These are phyloP conservation scores for Oncorhynchus tshawytscha DNA, from an alignment of 2,113 vertebrate genomes.

Conservation along the genomic window DNA sequence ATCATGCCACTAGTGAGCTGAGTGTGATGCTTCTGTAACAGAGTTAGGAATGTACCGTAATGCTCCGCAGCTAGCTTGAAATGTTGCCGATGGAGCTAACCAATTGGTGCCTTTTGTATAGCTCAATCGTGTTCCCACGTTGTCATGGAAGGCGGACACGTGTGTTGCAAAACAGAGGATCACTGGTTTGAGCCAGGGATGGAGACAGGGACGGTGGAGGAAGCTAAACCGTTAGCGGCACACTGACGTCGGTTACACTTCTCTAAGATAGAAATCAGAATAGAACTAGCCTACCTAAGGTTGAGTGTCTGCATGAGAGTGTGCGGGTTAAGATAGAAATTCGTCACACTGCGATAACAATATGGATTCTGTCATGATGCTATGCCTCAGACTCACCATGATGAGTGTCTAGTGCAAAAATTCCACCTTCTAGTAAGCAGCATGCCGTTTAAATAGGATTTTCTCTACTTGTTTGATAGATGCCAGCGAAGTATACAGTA, in stretches of 20 bases:
- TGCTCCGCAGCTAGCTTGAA: too few relatives aligned
- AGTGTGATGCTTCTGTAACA: neutral
- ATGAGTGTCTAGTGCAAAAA: conserved; percentile 35
- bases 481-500: conserved; percentile 53
- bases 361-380: conserved; percentile 30
- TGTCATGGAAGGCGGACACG: too few relatives aligned
- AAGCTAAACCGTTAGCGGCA: too few relatives aligned
- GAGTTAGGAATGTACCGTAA: too few relatives aligned
- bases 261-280: neutral
- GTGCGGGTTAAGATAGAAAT: neutral
- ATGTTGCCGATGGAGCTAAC: too few relatives aligned
- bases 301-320: conserved; percentile 22
- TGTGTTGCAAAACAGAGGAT: too few relatives aligned
- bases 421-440: conserved; percentile 56
- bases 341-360: conserved; percentile 4
- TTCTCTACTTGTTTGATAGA: conserved; percentile 13
- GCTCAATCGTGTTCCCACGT: too few relatives aligned
- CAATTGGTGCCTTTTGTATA: too few relatives aligned
- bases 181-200: too few relatives aligned
- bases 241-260: too few relatives aligned
- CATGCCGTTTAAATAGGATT: conserved; percentile 64
- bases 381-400: conserved; percentile 20
- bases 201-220: too few relatives aligned
- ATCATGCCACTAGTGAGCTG: conserved; percentile 56
- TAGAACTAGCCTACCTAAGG: conserved; percentile 21